Evolutionary conservation across 2,888 invertebrate genomes (phyloP).

Genomic region (Meandrusa payeni): DNA sequence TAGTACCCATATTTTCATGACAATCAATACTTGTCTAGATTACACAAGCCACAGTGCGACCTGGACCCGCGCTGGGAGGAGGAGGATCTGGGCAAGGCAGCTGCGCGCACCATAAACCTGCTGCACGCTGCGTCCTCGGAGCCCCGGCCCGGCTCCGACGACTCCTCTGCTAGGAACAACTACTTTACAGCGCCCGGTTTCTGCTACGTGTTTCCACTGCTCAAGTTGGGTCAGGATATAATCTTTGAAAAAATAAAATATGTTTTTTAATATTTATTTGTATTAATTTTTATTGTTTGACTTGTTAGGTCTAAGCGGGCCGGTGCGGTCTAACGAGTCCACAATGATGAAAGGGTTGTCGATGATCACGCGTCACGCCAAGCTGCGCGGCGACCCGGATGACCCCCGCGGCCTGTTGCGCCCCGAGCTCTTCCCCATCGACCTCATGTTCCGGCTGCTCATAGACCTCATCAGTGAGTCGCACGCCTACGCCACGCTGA

Average conservation of each 20-base stretch:
- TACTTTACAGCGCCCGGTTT: conserved; percentile 87
- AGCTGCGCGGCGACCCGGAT: conserved; percentile 54
- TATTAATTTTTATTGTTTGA: conserved; percentile 24
- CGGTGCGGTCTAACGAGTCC: conserved; percentile 70
- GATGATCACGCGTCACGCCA: conserved; percentile 86
- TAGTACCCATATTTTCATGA: too few relatives aligned
- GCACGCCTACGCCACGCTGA: too few relatives aligned
- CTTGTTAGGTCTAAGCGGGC: conserved; percentile 43
- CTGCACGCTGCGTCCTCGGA: conserved; percentile 76
- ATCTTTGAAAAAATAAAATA: too few relatives aligned
- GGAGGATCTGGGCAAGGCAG: conserved; percentile 82
- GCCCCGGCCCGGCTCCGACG: conserved; percentile 28
- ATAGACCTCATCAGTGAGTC: conserved; percentile 87
- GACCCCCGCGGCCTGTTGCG: conserved; percentile 81
- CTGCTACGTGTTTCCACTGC: conserved; percentile 90
- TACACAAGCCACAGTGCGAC: conserved; percentile 90
- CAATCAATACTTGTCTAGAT: too few relatives aligned
- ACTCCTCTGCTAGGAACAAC: conserved; percentile 32
- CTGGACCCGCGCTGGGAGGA: conserved; percentile 89
- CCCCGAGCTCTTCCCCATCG: conserved; percentile 89
- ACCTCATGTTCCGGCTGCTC: conserved; percentile 90
- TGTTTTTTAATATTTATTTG: too few relatives aligned
- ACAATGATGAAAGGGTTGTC: conserved; percentile 76
- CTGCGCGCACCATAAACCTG: conserved; percentile 82
- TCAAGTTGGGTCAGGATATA: conserved; percentile 82